These are phyloP conservation scores for Macropus fuliginosus DNA, from an alignment of 2,797 vertebrate species.

Conservation along the genomic window DNA sequence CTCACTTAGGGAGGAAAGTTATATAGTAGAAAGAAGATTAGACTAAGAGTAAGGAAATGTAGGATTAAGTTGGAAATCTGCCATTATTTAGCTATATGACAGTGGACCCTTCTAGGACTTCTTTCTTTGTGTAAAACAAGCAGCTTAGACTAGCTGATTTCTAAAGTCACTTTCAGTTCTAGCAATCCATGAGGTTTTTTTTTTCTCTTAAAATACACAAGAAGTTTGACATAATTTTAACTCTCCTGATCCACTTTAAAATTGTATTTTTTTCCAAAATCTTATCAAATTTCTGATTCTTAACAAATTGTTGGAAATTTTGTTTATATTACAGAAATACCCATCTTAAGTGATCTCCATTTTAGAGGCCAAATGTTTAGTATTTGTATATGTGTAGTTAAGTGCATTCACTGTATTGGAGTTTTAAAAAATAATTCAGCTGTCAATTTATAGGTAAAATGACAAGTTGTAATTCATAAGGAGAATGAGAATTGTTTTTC, in stretches of 20 bases:
- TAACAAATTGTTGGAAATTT: background rate
- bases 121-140: background rate
- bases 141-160: background rate
- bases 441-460: constrained; percentile 45
- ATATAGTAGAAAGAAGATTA: background rate
- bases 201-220: background rate
- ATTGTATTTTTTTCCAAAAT: background rate
- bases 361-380: constrained; percentile 28
- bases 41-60: background rate
- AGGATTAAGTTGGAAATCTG: background rate
- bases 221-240: background rate
- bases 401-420: background rate
- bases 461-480: constrained; percentile 12
- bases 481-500: constrained; percentile 21
- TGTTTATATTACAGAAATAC: constrained; percentile 30
- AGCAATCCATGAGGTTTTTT: background rate
- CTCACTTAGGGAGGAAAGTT: background rate
- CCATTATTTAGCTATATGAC: background rate
- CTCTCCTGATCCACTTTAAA: background rate
- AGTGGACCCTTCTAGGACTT: background rate
- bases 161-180: background rate
- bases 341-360: constrained; percentile 20
- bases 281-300: background rate
- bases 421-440: constrained; percentile 44
- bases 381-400: constrained; percentile 12